These are phyloP conservation scores for Sipha flava DNA, from an alignment of 1,140 invertebrate species.

Conservation along the genomic window DNA sequence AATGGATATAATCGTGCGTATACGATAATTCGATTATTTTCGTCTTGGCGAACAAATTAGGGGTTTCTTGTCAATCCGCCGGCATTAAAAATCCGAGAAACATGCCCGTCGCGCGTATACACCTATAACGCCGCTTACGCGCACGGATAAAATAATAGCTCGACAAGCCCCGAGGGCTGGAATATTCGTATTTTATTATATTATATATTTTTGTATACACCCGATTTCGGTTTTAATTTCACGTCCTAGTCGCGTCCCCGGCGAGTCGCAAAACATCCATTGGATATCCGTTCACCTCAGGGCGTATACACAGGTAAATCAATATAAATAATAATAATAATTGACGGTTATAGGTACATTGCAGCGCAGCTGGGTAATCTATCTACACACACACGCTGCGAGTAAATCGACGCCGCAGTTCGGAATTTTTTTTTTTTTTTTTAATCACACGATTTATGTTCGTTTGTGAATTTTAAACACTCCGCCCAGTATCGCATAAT, in stretches of 20 bases:
- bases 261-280: slow-evolving; percentile 1
- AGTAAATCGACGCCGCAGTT: no score
- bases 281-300: neutral
- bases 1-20: neutral
- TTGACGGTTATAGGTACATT: no score
- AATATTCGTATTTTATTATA: neutral
- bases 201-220: neutral
- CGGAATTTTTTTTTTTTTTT: no score
- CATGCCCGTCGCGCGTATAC: neutral
- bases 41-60: neutral
- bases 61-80: neutral
- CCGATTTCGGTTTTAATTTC: neutral
- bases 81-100: neutral
- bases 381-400: no score
- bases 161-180: neutral
- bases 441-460: no score
- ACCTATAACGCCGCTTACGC: neutral
- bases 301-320: neutral
- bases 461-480: no score
- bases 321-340: neutral
- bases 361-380: no score
- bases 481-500: no score
- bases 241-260: neutral
- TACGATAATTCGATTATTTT: neutral
- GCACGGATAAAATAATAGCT: neutral